phyloP scores from a whole-genome alignment of 2,888 invertebrate genomes.

The Latrodectus elegans region DNA sequence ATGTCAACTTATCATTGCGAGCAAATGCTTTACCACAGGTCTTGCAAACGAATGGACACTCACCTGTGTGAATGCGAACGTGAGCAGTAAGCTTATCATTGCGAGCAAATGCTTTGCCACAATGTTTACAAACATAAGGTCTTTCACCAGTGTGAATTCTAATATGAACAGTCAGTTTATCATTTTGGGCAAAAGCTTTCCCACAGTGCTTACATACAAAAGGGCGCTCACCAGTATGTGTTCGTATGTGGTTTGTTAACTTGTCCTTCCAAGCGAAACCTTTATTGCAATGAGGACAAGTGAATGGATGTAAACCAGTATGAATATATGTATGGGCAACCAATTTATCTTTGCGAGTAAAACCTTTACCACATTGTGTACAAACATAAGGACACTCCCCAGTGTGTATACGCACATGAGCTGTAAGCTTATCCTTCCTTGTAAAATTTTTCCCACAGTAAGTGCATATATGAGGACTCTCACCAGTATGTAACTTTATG shows the following conservation, averaged over 20 bases:
- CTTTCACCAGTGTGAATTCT: constrained; percentile 59
- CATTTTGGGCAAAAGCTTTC: constrained; percentile 64
- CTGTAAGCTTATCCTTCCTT: constrained; percentile 59
- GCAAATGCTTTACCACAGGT: constrained; percentile 65
- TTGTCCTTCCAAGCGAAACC: constrained; percentile 66
- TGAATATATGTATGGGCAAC: constrained; percentile 64
- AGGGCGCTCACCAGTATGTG: constrained; percentile 54
- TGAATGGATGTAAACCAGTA: constrained; percentile 59
- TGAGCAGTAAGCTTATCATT: constrained; percentile 64
- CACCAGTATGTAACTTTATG: constrained; percentile 60
- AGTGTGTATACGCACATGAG: constrained; percentile 57
- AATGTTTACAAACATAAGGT: constrained; percentile 63
- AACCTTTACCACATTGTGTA: constrained; percentile 60
- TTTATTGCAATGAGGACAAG: constrained; percentile 60
- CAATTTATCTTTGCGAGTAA: constrained; percentile 60
- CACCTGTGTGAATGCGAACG: constrained; percentile 57
- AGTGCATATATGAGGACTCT: constrained; percentile 60
- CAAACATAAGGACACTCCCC: constrained; percentile 62
- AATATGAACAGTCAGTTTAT: constrained; percentile 57
- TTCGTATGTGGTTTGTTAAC: constrained; percentile 56
- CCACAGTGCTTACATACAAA: constrained; percentile 61
- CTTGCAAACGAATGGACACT: constrained; percentile 60
- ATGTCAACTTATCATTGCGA: constrained; percentile 62
- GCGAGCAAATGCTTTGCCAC: constrained; percentile 63
- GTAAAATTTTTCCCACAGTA: constrained; percentile 64